These are phyloP conservation scores for Euplagia quadripunctaria DNA, from an alignment of 2,888 invertebrate genomes.

Conservation along the genomic window DNA sequence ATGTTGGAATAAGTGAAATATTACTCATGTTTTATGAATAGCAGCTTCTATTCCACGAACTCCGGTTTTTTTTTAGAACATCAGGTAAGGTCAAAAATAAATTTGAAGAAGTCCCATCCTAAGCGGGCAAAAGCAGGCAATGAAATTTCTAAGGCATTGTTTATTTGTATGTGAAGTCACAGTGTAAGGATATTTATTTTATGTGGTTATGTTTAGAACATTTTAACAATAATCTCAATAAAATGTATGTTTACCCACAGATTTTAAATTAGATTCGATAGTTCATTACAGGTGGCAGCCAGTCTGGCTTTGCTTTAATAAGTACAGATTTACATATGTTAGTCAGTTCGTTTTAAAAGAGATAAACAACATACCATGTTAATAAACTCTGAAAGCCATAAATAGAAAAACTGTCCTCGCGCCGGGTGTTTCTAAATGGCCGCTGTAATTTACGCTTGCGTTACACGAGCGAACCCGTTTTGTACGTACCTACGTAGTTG, in stretches of 20 bases:
- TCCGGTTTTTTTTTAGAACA: not conserved
- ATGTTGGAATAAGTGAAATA: not conserved
- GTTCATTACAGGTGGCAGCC: not conserved
- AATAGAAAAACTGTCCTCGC: conserved; percentile 20
- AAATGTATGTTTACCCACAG: not conserved
- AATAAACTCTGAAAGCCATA: conserved; percentile 21
- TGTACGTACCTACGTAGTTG: conserved; percentile 23
- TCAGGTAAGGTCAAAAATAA: no score
- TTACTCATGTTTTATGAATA: not conserved
- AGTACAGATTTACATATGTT: not conserved
- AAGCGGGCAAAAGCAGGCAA: no score
- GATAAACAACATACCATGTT: conserved; percentile 18
- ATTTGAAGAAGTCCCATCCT: no score
- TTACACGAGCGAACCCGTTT: conserved; percentile 36
- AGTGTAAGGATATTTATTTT: not conserved
- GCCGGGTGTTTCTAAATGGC: conserved; percentile 25
- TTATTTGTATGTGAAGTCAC: no score
- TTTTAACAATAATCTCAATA: not conserved
- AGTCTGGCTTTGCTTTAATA: not conserved
- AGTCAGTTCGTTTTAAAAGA: conserved; percentile 13
- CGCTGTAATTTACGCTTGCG: conserved; percentile 23
- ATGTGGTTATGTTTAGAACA: not conserved
- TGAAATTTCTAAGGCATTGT: no score
- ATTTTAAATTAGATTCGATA: not conserved
- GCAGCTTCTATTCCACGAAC: not conserved